These are phyloP conservation scores for Rhynchotus rufescens DNA, from an alignment of 2,797 vertebrate species.

Conservation along the genomic window DNA sequence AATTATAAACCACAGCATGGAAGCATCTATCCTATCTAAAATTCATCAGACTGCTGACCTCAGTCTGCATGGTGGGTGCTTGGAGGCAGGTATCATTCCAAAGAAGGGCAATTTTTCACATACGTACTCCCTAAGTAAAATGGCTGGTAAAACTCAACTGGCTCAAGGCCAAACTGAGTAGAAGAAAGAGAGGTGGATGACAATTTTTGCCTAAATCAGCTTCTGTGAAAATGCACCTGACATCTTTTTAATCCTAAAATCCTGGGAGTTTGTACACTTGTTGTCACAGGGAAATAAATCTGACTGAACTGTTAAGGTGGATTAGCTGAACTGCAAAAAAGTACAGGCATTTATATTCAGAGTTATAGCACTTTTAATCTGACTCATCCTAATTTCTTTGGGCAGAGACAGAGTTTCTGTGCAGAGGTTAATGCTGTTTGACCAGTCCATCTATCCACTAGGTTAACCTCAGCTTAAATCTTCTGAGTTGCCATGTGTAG, in stretches of 20 bases:
- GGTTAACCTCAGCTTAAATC: not conserved
- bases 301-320: not conserved
- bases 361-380: not conserved
- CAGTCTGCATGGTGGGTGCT: not conserved
- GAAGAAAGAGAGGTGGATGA: not conserved
- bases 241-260: not conserved
- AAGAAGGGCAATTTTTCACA: not conserved
- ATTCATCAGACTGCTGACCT: not conserved
- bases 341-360: not conserved
- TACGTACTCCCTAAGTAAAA: not conserved
- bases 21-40: not conserved
- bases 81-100: not conserved
- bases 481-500: not conserved
- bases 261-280: not conserved
- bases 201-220: accelerated
- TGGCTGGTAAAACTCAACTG: not conserved
- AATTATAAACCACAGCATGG: not conserved
- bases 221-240: not conserved
- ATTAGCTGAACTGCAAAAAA: slow-evolving; percentile 25
- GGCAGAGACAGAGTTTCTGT: not conserved
- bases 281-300: not conserved
- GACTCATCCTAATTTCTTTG: not conserved
- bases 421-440: not conserved
- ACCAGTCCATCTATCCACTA: not conserved
- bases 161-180: not conserved